Evolutionary conservation across 2,797 vertebrate genomes (phyloP).

Genomic region (Pangasius mekongensis): DNA sequence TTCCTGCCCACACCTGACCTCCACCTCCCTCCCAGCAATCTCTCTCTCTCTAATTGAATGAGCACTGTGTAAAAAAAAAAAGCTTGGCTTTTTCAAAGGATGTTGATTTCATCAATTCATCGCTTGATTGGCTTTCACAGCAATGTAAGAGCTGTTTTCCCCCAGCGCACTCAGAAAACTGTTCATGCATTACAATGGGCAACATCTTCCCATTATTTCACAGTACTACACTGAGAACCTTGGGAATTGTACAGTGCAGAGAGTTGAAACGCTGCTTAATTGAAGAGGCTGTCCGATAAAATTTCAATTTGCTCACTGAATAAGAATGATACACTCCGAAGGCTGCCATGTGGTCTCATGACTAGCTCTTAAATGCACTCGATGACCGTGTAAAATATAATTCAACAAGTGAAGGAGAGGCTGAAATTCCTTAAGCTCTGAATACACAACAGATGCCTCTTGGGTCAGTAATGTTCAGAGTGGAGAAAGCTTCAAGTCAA

Average conservation of each 20-base stretch:
- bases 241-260: constrained; percentile 44
- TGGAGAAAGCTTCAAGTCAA: neutral
- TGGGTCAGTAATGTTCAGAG: neutral
- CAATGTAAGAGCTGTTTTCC: constrained; percentile 43
- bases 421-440: neutral
- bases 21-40: constrained; percentile 19
- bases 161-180: constrained; percentile 37
- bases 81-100: constrained; percentile 47
- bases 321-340: constrained; percentile 25
- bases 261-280: constrained; percentile 35
- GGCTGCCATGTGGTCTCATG: neutral
- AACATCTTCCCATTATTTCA: constrained; percentile 51
- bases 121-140: constrained; percentile 43
- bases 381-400: constrained; percentile 5
- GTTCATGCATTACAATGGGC: constrained; percentile 40
- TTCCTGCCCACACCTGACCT: constrained; percentile 38
- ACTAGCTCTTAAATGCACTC: neutral
- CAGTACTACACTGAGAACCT: constrained; percentile 43
- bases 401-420: neutral
- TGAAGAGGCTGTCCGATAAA: constrained; percentile 42
- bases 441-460: neutral
- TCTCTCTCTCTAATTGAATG: constrained; percentile 38
- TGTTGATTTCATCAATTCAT: constrained; percentile 54
- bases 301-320: constrained; percentile 31
- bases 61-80: constrained; percentile 30